Percentiles rank a stretch among this genome's conserved stretches.
phyloP scores from a whole-genome alignment of 2,888 invertebrate genomes.

The Agonopterix alstromeriana region DNA sequence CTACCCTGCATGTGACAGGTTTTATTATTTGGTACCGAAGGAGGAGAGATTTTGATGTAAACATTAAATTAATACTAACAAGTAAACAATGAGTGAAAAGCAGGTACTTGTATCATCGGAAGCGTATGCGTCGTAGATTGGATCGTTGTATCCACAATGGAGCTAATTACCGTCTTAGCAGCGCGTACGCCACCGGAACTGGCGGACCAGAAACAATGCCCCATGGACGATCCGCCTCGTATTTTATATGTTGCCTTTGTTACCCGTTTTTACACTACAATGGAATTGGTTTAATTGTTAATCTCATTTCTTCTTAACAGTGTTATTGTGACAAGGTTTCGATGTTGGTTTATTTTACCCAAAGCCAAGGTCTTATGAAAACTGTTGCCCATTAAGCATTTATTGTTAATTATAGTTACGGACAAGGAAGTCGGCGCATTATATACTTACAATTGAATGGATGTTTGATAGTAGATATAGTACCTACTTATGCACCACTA shows the following conservation, averaged over 20 bases:
- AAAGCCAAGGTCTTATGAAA: too few relatives aligned
- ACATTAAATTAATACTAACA: not conserved
- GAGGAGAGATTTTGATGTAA: not conserved
- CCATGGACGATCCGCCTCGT: not conserved
- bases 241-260: slow-evolving; percentile 2
- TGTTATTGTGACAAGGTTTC: too few relatives aligned
- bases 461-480: too few relatives aligned
- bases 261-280: slow-evolving; percentile 1
- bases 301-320: not conserved
- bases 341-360: too few relatives aligned
- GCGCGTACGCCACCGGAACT: slow-evolving; percentile 6
- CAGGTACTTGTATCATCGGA: slow-evolving; percentile 64
- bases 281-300: slow-evolving; percentile 1
- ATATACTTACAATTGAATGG: too few relatives aligned
- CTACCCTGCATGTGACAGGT: too few relatives aligned
- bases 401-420: too few relatives aligned
- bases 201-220: slow-evolving; percentile 10
- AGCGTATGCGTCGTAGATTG: slow-evolving; percentile 59
- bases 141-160: slow-evolving; percentile 63
- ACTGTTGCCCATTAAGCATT: too few relatives aligned
- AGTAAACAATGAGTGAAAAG: slow-evolving; percentile 63
- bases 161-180: slow-evolving; percentile 57
- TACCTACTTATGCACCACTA: too few relatives aligned
- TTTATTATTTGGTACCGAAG: too few relatives aligned
- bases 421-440: too few relatives aligned